phyloP scores from a whole-genome alignment of 2,888 invertebrate genomes.

The Callimorpha dominula region DNA sequence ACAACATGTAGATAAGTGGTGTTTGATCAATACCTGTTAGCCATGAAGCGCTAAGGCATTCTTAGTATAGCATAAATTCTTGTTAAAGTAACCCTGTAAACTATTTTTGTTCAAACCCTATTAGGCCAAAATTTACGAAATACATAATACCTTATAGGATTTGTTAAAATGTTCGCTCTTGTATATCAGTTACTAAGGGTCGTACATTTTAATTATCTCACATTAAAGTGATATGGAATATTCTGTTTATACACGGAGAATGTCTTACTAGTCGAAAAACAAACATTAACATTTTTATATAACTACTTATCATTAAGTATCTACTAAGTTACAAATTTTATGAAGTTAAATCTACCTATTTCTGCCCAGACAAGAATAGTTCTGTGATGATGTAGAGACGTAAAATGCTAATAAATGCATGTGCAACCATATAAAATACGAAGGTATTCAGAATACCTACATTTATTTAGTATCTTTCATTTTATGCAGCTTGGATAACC shows the following conservation, averaged over 20 bases:
- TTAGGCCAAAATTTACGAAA: neutral
- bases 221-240: neutral
- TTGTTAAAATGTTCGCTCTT: neutral
- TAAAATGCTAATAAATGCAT: neutral
- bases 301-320: too few species aligned
- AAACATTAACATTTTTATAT: too few species aligned
- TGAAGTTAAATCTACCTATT: neutral
- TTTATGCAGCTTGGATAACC: conserved; percentile 25
- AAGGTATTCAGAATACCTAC: neutral
- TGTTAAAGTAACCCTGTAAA: neutral
- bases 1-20: too few species aligned
- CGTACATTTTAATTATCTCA: neutral
- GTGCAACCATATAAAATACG: neutral
- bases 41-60: neutral
- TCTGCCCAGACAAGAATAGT: neutral
- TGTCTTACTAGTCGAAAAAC: too few species aligned
- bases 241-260: neutral
- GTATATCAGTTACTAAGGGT: neutral
- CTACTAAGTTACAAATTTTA: neutral
- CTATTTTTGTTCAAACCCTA: neutral
- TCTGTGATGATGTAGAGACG: neutral
- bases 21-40: neutral
- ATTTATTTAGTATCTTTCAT: conserved; percentile 11
- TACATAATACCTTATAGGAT: neutral
- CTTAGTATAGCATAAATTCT: neutral